Conservation (phyloP, 2,797 vertebrate species). For the Xiphophorus birchmanni region DNA sequence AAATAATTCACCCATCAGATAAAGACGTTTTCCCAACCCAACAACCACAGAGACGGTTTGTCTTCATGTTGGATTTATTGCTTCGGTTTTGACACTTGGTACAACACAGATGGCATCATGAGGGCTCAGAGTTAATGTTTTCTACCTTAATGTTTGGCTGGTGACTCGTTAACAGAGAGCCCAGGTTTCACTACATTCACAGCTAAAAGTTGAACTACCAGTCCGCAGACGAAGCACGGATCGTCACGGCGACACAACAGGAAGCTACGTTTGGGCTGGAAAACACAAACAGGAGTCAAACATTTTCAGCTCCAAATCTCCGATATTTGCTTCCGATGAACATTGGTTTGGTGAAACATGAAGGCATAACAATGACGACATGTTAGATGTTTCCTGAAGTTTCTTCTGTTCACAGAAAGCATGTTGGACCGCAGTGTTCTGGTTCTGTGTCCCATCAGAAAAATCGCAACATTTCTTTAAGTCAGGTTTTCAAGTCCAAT, state of each 20-base stretch:
- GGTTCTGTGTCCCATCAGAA: not conserved
- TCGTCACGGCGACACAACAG: conserved; percentile 60
- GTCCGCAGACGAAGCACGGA: conserved; percentile 25
- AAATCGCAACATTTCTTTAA: not conserved
- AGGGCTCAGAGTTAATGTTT: conserved; percentile 31
- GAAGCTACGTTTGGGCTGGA: conserved; percentile 38
- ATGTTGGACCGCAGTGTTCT: not conserved
- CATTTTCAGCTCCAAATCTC: not conserved
- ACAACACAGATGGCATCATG: conserved; percentile 48
- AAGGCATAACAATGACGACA: not conserved
- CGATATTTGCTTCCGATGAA: not conserved
- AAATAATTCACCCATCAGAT: not conserved
- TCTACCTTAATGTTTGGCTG: conserved; percentile 34
- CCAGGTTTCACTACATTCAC: conserved; percentile 25
- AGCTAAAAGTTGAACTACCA: not conserved
- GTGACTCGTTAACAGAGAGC: conserved; percentile 26
- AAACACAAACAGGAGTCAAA: conserved; percentile 12
- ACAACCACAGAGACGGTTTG: conserved; percentile 44
- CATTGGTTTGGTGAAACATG: not conserved
- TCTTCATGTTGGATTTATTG: conserved; percentile 82
- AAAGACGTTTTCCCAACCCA: not conserved
- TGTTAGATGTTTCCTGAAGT: not conserved
- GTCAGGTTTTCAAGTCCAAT: not conserved
- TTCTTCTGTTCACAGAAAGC: not conserved
- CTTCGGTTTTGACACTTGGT: conserved; percentile 72